Conservation (phyloP, 2,888 invertebrate species). For the Drosophila cognata region DNA sequence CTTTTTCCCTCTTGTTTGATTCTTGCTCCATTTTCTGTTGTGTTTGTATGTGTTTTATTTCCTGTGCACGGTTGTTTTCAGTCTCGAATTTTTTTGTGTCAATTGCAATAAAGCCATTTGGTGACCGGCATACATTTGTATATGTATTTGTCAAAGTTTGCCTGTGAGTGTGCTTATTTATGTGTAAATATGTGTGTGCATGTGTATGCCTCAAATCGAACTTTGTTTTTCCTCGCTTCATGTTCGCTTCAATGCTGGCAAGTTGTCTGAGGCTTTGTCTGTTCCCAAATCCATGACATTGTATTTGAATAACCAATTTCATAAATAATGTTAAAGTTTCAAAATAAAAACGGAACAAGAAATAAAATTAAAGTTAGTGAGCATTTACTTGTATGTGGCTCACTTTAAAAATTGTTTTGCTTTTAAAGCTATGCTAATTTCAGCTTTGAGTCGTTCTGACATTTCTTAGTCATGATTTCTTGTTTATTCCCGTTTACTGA, state of each 20-base stretch:
- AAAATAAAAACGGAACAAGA: not conserved
- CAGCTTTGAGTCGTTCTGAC: not conserved
- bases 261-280: not conserved
- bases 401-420: not conserved
- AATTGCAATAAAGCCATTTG: conserved; percentile 68
- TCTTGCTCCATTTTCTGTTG: not conserved
- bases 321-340: not conserved
- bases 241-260: not conserved
- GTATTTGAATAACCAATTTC: not conserved
- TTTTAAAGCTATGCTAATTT: not conserved
- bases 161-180: conserved; percentile 5
- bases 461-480: not conserved
- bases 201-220: not conserved
- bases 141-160: conserved; percentile 17
- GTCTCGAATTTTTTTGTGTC: conserved; percentile 54
- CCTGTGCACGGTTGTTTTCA: conserved; percentile 47
- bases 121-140: conserved; percentile 22
- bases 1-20: not conserved
- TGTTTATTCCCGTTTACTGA: not conserved
- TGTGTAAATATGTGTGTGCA: not conserved
- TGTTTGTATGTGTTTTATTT: conserved; percentile 27
- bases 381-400: not conserved
- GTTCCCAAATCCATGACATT: not conserved
- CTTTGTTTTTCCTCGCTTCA: conserved; percentile 11
- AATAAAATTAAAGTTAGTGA: not conserved